Evolutionary conservation across 1,140 invertebrate genomes (phyloP), one percentile per base, ranked within the genome.

Genomic region (Heliconius himera): DNA sequence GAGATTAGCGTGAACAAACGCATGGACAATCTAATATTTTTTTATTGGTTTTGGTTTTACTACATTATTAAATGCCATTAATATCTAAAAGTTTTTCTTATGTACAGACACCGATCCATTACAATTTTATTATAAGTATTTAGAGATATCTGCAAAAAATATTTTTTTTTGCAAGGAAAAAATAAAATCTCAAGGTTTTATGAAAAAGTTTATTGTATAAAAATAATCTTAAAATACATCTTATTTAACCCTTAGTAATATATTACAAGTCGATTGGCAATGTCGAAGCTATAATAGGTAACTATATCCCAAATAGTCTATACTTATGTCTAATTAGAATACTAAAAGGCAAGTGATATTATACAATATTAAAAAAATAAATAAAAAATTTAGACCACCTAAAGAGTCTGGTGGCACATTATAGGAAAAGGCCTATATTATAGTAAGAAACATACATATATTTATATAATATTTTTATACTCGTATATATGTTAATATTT

Each of bases 231-330:
- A 87, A 84, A 79, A 84, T 85, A 87, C 79, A 83, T 49, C 41
- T 75, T 81, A 78, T 38, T 81, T 84, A 87, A 79, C 78, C 84
- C 82, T 88, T 84, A 87, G 74, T 75, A 83, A 76, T 87, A 86
- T 87, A 83, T 87, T 87, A 88, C 84, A 87, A 80, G 83, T 85
- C 85, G 73, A 82, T 85, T 90, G 89, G 89, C 89, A 89, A 84
- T 88, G 78, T 84, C 86, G 78, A 84, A 81, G 78, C 83, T 85
- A 87, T 82, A 74, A 20, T 80, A 89, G 84, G 85, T 89, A 88
- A 90, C 88, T 88, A 66, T 66, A 66, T 66, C 85, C 82, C 84
- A 81, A 85, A 75, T 73, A 82, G 73, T 66, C 76, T 85, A 74
- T 56, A 73, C 82, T 84, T 82, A 83, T 81, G 8, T 60, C 74